A percentile compares a stretch with the other conserved stretches of the same genome.
Conservation (phyloP, 1,140 invertebrate species). For the Zaprionus africanus region DNA sequence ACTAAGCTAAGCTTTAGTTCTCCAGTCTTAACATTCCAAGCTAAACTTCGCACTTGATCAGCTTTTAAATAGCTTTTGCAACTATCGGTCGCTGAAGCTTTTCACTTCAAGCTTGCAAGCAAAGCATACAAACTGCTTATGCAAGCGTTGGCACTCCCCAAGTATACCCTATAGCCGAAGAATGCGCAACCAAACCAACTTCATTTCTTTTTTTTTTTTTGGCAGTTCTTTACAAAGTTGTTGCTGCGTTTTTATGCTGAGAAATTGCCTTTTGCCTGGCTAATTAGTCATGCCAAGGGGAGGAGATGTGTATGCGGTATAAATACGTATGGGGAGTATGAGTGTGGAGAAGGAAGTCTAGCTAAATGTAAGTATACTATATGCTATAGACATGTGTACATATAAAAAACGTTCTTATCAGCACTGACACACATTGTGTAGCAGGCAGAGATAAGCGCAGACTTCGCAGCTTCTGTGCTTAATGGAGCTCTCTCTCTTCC, state of each 20-base stretch:
- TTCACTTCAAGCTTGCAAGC: not conserved
- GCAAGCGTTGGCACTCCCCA: not conserved
- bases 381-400: not conserved
- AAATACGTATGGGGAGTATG: not conserved
- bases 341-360: conserved; percentile 13
- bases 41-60: not conserved
- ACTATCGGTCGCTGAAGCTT: not conserved
- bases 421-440: conserved; percentile 67
- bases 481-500: not conserved
- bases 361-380: conserved; percentile 5
- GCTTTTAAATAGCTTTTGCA: not conserved
- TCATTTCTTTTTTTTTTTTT: conserved; percentile 46
- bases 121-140: not conserved
- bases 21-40: not conserved
- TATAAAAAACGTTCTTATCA: conserved; percentile 51
- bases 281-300: conserved; percentile 72
- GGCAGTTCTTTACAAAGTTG: conserved; percentile 74
- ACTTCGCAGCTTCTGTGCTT: conserved; percentile 34
- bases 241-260: conserved; percentile 73
- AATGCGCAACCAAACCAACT: conserved; percentile 36
- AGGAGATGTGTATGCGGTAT: conserved; percentile 9
- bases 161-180: conserved; percentile 31
- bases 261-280: conserved; percentile 74
- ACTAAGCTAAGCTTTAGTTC: not conserved
- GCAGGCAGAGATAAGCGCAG: conserved; percentile 43